Base-by-base conservation (phyloP, 1,140 invertebrate species). In the Hylaeus volcanicus region DNA sequence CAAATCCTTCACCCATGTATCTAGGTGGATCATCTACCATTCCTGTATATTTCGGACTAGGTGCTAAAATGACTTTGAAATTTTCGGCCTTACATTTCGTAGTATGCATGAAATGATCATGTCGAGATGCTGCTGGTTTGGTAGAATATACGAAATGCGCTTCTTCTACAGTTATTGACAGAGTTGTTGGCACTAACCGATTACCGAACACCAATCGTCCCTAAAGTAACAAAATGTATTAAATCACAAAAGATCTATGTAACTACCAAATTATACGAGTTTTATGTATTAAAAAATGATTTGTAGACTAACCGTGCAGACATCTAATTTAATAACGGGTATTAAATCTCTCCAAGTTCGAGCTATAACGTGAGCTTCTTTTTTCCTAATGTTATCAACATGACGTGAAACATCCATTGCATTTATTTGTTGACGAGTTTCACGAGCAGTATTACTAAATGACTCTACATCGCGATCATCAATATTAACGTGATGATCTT, bases 1-100 rank as follows among this genome's bases (percentile, higher is more conserved):
- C 98, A 94, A 99, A 99, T 4, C 98, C 99, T 94, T 99, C 98
- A 37, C 98, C 98, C 98, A 99, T 99, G 86, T 97, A 99, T 55
- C 99, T 92, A 2, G 99, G 99, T 4, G 99, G 98, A 89, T 99
- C 98, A 93, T 99, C 98, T 3, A 97, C 95, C 93, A 98, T 96
- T 3, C 98, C 98, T 2, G 96, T 98, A 91, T 99, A 99, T 90
- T 98, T 98, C 14, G 96, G 97, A 94, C 98, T 98, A 15, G 97
- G 98, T 48, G 98, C 98, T 81, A 99, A 94, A 93, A 99, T 97
- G 1, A 99, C 97, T 94, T 98, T 97, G 85, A 98, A 97, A 93
- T 99, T 99, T 92, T 99, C 98, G 12, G 97, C 97, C 91, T 97
- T 98, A 73, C 97, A 97, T 92, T 98, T 99, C 9, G 98, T 95